A percentile compares a stretch with the other conserved stretches of the same genome.
phyloP scores from a whole-genome alignment of 1,140 invertebrate genomes.

The Drosophila parabipectinata region DNA sequence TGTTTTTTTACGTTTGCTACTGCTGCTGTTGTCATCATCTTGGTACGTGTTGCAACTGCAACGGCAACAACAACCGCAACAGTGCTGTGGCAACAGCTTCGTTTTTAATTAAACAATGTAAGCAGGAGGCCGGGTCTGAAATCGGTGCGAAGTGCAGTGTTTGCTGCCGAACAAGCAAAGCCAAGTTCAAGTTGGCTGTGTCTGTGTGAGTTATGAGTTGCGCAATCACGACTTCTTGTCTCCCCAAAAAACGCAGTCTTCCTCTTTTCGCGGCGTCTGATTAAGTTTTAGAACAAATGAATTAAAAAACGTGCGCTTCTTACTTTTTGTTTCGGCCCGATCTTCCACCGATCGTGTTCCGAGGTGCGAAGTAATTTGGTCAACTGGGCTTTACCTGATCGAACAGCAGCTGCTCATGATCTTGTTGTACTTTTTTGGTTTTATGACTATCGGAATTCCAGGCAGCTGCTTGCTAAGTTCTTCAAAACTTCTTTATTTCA shows the following conservation, averaged over 20 bases:
- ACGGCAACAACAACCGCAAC: not conserved
- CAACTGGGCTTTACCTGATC: constrained; percentile 52
- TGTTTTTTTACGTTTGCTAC: constrained; percentile 19
- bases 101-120: constrained; percentile 83
- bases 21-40: constrained; percentile 61
- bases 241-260: constrained; percentile 38
- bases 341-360: constrained; percentile 26
- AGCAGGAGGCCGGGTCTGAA: constrained; percentile 34
- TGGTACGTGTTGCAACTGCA: constrained; percentile 67
- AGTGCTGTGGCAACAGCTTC: constrained; percentile 32
- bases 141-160: constrained; percentile 44
- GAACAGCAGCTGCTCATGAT: constrained; percentile 24
- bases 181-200: constrained; percentile 60
- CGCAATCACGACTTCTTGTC: constrained; percentile 82
- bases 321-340: constrained; percentile 8
- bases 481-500: constrained; percentile 21
- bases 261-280: constrained; percentile 58
- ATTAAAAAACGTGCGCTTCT: constrained; percentile 74
- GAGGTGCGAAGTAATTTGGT: constrained; percentile 71
- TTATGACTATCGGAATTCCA: constrained; percentile 61
- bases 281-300: constrained; percentile 83
- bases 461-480: constrained; percentile 62
- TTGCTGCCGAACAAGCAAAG: constrained; percentile 24
- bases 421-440: constrained; percentile 21
- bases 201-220: constrained; percentile 77